phyloP scores from a whole-genome alignment of 2,797 vertebrate species.

The Bradypodion ventrale region DNA sequence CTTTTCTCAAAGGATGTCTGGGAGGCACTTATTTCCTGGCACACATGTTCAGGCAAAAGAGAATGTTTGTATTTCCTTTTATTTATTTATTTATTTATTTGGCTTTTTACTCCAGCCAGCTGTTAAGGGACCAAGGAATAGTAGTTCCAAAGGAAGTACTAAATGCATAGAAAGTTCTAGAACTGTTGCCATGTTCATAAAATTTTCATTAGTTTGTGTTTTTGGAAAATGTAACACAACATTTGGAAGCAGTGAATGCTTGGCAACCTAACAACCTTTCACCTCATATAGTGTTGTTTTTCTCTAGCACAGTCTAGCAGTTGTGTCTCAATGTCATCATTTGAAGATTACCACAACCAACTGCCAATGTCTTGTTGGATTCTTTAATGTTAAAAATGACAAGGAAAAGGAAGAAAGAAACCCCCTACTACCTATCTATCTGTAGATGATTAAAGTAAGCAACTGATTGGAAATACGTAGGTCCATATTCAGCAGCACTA shows the following conservation, averaged over 20 bases:
- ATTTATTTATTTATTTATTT: neutral
- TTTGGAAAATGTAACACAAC: neutral
- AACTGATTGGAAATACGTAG: neutral
- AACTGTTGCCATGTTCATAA: neutral
- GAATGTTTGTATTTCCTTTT: neutral
- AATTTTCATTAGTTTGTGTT: neutral
- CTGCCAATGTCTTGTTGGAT: neutral
- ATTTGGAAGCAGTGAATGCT: neutral
- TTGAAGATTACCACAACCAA: neutral
- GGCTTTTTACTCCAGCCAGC: neutral
- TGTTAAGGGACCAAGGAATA: neutral
- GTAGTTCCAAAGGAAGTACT: neutral
- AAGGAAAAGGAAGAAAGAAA: too few species aligned
- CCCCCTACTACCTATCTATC: too few species aligned
- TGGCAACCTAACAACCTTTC: neutral
- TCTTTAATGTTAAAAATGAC: neutral
- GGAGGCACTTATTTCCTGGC: neutral
- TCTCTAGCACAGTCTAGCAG: neutral
- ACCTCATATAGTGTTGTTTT: neutral
- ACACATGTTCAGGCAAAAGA: neutral
- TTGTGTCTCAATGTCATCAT: neutral
- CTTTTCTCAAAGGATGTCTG: constrained; percentile 4
- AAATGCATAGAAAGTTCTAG: neutral
- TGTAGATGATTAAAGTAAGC: neutral
- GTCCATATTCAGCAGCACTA: neutral